Evolutionary conservation across 1,140 invertebrate species (phyloP).

Genomic region (Lordiphosa collinella): DNA sequence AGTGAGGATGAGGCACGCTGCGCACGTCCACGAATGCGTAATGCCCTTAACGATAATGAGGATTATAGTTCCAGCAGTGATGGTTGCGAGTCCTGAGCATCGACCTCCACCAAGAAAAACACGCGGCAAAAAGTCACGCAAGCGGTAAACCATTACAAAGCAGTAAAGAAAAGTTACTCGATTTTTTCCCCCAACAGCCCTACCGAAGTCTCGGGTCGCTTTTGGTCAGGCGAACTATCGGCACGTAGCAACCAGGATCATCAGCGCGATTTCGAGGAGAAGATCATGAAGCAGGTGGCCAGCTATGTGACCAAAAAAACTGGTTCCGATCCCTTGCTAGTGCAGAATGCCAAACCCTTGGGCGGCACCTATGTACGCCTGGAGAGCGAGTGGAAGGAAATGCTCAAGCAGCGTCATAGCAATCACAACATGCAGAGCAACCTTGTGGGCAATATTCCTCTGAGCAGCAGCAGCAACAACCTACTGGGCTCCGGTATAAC

Average conservation of each 20-base stretch:
- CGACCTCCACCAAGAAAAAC: constrained; percentile 40
- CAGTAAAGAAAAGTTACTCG: not conserved
- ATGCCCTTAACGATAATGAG: constrained; percentile 33
- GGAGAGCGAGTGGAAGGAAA: constrained; percentile 87
- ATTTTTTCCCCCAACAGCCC: constrained; percentile 26
- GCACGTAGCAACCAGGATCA: constrained; percentile 91
- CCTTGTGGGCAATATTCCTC: constrained; percentile 6
- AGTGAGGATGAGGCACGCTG: constrained; percentile 50
- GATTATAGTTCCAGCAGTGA: constrained; percentile 69
- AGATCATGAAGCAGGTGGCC: constrained; percentile 85
- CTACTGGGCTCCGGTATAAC: constrained; percentile 12
- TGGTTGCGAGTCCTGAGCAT: constrained; percentile 75
- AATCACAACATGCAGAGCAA: constrained; percentile 36
- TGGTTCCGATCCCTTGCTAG: constrained; percentile 53
- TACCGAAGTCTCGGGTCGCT: constrained; percentile 79
- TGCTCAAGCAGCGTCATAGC: constrained; percentile 68
- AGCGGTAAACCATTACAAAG: constrained; percentile 10
- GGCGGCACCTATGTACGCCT: constrained; percentile 86
- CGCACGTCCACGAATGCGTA: constrained; percentile 28
- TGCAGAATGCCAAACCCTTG: constrained; percentile 57
- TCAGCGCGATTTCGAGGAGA: constrained; percentile 90
- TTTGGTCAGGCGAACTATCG: constrained; percentile 87
- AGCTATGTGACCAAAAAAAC: constrained; percentile 81
- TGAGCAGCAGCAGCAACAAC: constrained; percentile 33
- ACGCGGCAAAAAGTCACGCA: constrained; percentile 56